Evolutionary conservation across 2,113 vertebrate species (phyloP).

Genomic region (Andinoacara biseriatus): DNA sequence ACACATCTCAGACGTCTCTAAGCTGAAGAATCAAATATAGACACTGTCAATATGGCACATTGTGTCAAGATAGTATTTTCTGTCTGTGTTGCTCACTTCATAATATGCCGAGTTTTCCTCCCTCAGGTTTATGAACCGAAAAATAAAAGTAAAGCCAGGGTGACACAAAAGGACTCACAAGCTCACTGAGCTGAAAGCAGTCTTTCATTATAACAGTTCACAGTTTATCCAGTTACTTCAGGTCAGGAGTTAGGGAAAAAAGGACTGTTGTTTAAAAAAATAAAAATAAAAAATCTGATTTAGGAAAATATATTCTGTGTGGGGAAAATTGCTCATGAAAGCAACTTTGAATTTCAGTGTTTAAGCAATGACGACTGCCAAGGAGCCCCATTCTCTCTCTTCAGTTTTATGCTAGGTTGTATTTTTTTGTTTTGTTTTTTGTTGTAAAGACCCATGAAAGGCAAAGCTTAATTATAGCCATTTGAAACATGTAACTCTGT

Average conservation of each 20-base stretch:
- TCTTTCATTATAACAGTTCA: constrained; percentile 19
- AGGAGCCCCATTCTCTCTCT: background rate
- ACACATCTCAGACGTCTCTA: background rate
- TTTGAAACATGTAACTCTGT: constrained; percentile 34
- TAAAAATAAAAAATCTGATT: background rate
- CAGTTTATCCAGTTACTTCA: constrained; percentile 26
- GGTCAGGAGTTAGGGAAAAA: background rate
- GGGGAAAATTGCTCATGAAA: constrained; percentile 8
- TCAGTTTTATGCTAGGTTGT: constrained; percentile 7
- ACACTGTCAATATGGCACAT: background rate
- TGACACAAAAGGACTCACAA: constrained; percentile 2
- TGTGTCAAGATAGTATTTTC: background rate
- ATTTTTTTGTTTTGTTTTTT: background rate
- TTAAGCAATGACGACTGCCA: background rate
- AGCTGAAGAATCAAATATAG: constrained; percentile 14
- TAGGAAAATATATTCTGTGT: background rate
- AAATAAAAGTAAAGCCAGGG: constrained; percentile 14
- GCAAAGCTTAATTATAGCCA: constrained; percentile 35
- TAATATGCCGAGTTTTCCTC: constrained; percentile 11
- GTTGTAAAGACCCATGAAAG: constrained; percentile 18
- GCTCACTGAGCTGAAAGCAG: constrained; percentile 32
- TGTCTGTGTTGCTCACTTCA: background rate
- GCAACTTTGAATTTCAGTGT: constrained; percentile 28
- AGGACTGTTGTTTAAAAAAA: background rate
- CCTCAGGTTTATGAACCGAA: constrained; percentile 11